Percentiles rank a stretch among this genome's conserved stretches.
These are phyloP conservation scores for Axinella damicornis DNA, from an alignment of 37 sponge, comb jelly and placozoan species.

Conservation along the genomic window DNA sequence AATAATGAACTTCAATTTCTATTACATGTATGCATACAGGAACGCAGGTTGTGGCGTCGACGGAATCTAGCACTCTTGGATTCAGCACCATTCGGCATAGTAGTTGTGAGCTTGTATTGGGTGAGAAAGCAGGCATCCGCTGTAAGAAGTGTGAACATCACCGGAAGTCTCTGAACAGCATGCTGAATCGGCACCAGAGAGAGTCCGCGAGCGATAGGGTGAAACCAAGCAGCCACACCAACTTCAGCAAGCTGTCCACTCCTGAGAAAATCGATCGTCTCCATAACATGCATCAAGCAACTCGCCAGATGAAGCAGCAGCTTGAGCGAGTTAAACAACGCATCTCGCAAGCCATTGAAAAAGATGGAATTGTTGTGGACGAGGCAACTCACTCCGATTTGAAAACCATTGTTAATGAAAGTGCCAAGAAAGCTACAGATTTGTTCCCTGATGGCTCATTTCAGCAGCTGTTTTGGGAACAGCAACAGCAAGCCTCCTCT, in stretches of 20 bases:
- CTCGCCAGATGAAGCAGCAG: neutral
- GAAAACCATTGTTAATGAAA: neutral
- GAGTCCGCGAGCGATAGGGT: neutral
- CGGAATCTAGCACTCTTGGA: neutral
- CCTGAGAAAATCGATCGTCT: constrained; percentile 2
- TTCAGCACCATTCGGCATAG: constrained; percentile 5
- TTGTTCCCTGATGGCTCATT: constrained; percentile 11
- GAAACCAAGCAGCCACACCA: constrained; percentile 26
- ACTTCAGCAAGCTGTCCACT: neutral
- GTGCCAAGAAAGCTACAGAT: neutral
- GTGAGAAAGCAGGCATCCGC: neutral
- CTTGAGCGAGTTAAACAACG: neutral
- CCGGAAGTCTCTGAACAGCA: neutral
- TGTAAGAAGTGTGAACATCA: neutral
- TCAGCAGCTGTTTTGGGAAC: constrained; percentile 24
- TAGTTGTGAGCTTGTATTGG: neutral
- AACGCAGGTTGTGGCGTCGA: neutral
- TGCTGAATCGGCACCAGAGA: constrained; percentile 1
- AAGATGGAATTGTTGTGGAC: neutral
- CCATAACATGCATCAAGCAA: neutral
- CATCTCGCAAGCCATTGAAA: neutral
- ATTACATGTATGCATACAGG: neutral
- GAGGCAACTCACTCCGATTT: neutral
- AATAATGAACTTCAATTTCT: neutral
- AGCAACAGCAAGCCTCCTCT: constrained; percentile 19